Conservation (phyloP, 37 sponge, comb jelly and placozoan species). For the Mnemiopsis leidyi region DNA sequence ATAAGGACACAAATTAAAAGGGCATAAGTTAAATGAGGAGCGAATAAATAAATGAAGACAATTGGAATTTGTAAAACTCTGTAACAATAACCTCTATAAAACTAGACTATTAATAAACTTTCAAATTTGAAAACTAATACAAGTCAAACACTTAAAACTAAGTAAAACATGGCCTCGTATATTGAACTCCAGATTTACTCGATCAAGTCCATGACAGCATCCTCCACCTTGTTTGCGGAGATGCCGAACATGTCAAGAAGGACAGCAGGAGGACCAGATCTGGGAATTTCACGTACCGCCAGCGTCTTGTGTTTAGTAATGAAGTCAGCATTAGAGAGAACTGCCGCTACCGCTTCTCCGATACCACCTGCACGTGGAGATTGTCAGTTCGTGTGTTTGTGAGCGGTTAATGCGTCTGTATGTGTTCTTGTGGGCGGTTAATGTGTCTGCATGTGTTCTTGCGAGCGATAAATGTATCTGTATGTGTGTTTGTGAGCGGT, state of each 20-base stretch:
- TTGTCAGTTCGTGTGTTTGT: too few species aligned
- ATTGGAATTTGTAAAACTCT: too few species aligned
- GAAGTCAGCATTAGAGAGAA: constrained; percentile 73
- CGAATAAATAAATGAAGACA: too few species aligned
- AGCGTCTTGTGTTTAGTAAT: constrained; percentile 68
- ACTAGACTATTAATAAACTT: background rate
- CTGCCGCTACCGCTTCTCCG: constrained; percentile 96
- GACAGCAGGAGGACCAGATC: constrained; percentile 81
- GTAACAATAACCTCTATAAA: background rate
- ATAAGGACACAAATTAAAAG: too few species aligned
- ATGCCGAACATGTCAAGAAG: constrained; percentile 87
- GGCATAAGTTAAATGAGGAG: too few species aligned
- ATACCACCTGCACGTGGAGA: constrained; percentile 93
- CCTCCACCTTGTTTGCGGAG: constrained; percentile 71
- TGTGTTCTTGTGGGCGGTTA: too few species aligned
- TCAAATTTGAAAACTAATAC: background rate
- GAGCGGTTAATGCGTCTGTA: too few species aligned
- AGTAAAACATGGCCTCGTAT: background rate
- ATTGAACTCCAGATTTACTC: too few species aligned
- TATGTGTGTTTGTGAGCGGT: too few species aligned
- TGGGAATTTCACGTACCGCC: constrained; percentile 87
- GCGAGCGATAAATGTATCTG: too few species aligned
- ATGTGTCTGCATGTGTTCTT: too few species aligned
- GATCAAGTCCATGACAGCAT: constrained; percentile 79
- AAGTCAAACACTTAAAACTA: background rate